phyloP scores from a whole-genome alignment of 2,797 vertebrate genomes.

The Propithecus deckenii region DNA sequence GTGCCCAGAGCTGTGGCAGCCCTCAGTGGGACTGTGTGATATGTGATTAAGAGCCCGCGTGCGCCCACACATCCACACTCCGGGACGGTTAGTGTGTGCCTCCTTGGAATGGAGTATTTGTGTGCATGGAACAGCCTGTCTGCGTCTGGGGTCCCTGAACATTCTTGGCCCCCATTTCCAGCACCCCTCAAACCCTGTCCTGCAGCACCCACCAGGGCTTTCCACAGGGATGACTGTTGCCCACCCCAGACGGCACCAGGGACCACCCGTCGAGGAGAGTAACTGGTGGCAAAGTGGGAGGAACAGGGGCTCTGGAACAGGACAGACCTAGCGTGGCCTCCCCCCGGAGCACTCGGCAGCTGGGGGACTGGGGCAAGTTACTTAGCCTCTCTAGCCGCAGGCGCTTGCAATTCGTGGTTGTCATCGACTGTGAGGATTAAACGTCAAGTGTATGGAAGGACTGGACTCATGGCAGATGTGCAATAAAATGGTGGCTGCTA shows the following conservation, averaged over 20 bases:
- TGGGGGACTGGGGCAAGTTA: background rate
- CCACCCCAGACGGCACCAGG: background rate
- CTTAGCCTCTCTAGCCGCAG: background rate
- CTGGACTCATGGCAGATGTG: background rate
- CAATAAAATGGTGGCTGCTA: conserved; percentile 22
- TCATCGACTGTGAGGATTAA: background rate
- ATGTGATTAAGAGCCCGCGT: background rate
- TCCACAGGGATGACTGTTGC: background rate
- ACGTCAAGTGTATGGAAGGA: background rate
- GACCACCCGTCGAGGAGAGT: background rate
- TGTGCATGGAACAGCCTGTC: background rate
- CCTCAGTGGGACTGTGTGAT: background rate
- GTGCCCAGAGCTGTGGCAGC: background rate
- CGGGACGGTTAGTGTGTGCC: background rate
- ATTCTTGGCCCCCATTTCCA: background rate
- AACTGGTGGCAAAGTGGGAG: background rate
- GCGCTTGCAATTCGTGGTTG: background rate
- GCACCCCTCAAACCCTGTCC: background rate
- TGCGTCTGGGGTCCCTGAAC: background rate
- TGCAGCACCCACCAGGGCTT: background rate
- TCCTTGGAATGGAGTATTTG: background rate
- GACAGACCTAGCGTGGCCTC: background rate
- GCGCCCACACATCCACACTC: background rate
- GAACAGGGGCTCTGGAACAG: background rate
- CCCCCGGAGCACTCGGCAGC: background rate